Conservation (phyloP, 2,888 invertebrate genomes). For the Catonia carolina region DNA sequence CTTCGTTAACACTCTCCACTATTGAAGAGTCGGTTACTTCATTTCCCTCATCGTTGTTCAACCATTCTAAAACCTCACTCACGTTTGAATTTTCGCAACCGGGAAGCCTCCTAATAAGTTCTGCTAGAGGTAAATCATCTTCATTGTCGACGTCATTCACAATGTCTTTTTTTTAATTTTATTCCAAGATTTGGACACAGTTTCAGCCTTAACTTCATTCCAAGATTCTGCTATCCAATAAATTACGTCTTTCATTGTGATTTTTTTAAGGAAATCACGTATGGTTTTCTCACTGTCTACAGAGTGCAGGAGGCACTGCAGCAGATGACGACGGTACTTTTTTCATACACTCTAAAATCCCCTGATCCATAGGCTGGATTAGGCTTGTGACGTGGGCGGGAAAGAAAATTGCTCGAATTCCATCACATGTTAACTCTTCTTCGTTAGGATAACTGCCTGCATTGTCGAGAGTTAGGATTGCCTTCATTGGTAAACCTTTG, state of each 20-base stretch:
- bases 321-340: slow-evolving; percentile 12
- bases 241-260: slow-evolving; percentile 30
- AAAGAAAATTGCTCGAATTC: slow-evolving; percentile 18
- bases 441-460: slow-evolving; percentile 25
- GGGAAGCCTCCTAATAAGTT: background rate
- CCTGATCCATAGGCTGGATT: slow-evolving; percentile 21
- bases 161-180: no score
- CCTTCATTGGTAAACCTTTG: no score
- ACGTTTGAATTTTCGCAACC: background rate
- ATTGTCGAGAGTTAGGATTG: no score
- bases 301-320: slow-evolving; percentile 26
- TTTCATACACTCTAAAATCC: slow-evolving; percentile 15
- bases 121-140: background rate
- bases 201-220: slow-evolving; percentile 26
- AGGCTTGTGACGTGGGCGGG: slow-evolving; percentile 15
- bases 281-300: slow-evolving; percentile 26
- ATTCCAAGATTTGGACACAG: slow-evolving; percentile 31
- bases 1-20: no score
- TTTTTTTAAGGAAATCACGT: slow-evolving; percentile 25
- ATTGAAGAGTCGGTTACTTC: background rate
- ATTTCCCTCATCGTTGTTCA: background rate
- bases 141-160: no score
- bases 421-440: slow-evolving; percentile 3
- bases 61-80: background rate
- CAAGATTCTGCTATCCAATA: slow-evolving; percentile 31